phyloP scores from a whole-genome alignment of 2,888 invertebrate genomes.

The Drosophila greeni region DNA sequence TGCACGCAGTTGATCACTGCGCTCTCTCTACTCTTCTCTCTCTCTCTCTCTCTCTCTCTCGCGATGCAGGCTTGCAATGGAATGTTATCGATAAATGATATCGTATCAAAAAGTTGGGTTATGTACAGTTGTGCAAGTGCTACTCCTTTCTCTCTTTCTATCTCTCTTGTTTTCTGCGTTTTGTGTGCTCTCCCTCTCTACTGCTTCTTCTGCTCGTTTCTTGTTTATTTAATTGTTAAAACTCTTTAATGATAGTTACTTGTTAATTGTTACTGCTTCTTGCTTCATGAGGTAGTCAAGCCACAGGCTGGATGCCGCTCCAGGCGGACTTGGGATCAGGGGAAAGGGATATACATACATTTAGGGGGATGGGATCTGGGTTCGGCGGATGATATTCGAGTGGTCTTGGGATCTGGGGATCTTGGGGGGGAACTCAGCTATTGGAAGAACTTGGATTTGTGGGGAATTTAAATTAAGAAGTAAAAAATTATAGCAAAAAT shows the following conservation, averaged over 20 bases:
- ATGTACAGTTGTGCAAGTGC: conserved; percentile 52
- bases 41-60: conserved; percentile 29
- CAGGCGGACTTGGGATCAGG: conserved; percentile 38
- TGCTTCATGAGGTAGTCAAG: conserved; percentile 68
- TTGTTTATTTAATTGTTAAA: conserved; percentile 20
- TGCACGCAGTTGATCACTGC: conserved; percentile 60
- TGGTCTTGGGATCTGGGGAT: conserved; percentile 18
- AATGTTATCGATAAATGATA: conserved; percentile 62
- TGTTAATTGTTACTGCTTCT: conserved; percentile 43
- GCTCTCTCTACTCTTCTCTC: conserved; percentile 32
- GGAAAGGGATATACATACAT: conserved; percentile 2
- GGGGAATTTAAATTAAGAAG: background rate
- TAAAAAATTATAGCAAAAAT: background rate
- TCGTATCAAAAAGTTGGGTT: conserved; percentile 56
- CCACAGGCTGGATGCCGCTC: conserved; percentile 55
- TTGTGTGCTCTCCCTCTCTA: conserved; percentile 23
- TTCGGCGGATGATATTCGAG: conserved; percentile 56
- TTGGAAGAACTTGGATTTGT: conserved; percentile 66
- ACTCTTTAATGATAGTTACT: conserved; percentile 36
- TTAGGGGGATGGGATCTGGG: conserved; percentile 1
- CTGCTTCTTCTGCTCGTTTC: conserved; percentile 9
- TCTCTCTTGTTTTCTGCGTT: background rate
- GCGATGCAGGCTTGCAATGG: conserved; percentile 41
- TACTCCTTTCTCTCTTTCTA: conserved; percentile 8
- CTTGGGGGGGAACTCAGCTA: conserved; percentile 13